Evolutionary conservation across 2,888 invertebrate genomes (phyloP).

Genomic region (Parascotia fuliginaria): DNA sequence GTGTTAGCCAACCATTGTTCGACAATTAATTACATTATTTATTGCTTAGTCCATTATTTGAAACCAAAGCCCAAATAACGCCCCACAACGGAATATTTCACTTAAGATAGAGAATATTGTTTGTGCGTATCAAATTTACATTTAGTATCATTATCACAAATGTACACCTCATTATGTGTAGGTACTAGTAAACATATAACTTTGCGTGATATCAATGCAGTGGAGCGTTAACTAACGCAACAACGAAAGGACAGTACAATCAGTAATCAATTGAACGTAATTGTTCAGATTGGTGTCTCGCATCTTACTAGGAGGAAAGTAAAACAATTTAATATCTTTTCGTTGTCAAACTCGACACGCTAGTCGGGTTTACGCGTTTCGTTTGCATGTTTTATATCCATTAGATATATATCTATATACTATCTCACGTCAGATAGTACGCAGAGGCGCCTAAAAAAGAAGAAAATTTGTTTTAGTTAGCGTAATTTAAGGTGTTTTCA

Average conservation of each 20-base stretch:
- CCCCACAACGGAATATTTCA: not conserved
- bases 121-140: not conserved
- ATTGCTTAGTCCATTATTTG: constrained; percentile 25
- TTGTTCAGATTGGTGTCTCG: constrained; percentile 61
- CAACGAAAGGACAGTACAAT: constrained; percentile 55
- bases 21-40: constrained; percentile 32
- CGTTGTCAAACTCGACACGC: too few species aligned
- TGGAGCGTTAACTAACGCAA: constrained; percentile 18
- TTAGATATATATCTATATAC: too few species aligned
- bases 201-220: constrained; percentile 22
- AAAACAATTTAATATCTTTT: constrained; percentile 27
- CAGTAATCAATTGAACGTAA: constrained; percentile 73
- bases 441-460: too few species aligned
- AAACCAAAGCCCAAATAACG: constrained; percentile 15
- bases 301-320: constrained; percentile 42
- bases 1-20: constrained; percentile 46
- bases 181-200: not conserved
- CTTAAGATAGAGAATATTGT: constrained; percentile 4
- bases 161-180: not conserved
- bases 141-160: not conserved
- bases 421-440: too few species aligned
- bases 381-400: too few species aligned
- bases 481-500: too few species aligned
- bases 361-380: too few species aligned
- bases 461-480: too few species aligned